Evolutionary conservation across 2,797 vertebrate species (phyloP).

Genomic region (Acestrorhynchus altus): DNA sequence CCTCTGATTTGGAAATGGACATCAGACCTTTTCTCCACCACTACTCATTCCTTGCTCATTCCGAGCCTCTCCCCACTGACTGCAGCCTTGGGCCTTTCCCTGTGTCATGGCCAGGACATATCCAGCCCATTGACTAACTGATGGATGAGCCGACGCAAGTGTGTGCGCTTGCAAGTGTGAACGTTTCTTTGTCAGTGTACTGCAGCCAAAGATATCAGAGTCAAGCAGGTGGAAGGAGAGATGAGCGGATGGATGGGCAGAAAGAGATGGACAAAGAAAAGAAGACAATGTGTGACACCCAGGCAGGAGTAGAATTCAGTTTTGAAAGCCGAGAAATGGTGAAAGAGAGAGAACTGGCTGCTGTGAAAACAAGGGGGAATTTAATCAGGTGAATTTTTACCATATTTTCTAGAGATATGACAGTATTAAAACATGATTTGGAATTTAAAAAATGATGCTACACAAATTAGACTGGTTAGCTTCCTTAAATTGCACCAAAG

Average conservation of each 20-base stretch:
- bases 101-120: conserved; percentile 54
- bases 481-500: no score
- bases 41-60: conserved; percentile 27
- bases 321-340: background rate
- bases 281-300: background rate
- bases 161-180: conserved; percentile 21
- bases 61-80: background rate
- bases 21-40: conserved; percentile 24
- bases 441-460: no score
- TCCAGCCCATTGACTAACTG: conserved; percentile 33
- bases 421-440: no score
- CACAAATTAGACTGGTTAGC: no score
- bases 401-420: no score
- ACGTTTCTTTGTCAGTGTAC: background rate
- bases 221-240: conserved; percentile 18
- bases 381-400: no score
- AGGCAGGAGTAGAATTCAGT: background rate
- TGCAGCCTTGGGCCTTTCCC: conserved; percentile 43
- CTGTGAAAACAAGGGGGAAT: background rate
- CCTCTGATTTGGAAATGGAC: conserved; percentile 48
- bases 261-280: background rate
- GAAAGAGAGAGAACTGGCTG: background rate
- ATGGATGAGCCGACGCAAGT: conserved; percentile 22
- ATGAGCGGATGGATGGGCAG: conserved; percentile 11
- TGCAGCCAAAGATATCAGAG: background rate